Percentiles rank a stretch among this genome's conserved stretches.
These are phyloP conservation scores for Macrobrachium nipponense DNA, from an alignment of 1,140 invertebrate genomes.

Conservation along the genomic window DNA sequence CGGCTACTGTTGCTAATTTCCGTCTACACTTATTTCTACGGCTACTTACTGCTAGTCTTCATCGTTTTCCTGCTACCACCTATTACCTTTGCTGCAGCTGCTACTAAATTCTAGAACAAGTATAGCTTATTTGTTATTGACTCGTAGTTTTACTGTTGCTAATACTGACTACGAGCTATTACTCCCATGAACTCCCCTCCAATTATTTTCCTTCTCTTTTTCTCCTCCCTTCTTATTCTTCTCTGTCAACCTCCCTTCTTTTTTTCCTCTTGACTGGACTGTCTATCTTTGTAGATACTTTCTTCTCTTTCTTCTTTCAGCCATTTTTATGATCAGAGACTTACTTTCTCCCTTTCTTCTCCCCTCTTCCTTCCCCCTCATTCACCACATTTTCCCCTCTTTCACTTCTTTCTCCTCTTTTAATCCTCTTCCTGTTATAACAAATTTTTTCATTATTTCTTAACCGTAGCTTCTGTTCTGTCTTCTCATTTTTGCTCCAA, in stretches of 20 bases:
- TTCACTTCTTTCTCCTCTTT: background rate
- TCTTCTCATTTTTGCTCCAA: background rate
- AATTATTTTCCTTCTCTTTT: background rate
- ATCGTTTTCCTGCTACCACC: too few relatives aligned
- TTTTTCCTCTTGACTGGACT: background rate
- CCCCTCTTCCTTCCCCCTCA: background rate
- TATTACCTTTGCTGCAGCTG: too few relatives aligned
- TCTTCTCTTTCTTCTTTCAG: background rate
- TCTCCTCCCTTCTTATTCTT: background rate
- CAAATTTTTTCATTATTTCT: background rate
- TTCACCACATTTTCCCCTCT: background rate
- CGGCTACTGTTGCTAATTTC: too few relatives aligned
- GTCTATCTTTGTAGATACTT: background rate
- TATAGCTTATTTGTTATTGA: too few relatives aligned
- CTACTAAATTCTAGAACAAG: too few relatives aligned
- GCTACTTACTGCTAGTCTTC: too few relatives aligned
- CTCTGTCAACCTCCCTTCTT: background rate
- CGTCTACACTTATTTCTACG: too few relatives aligned
- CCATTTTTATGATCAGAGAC: background rate
- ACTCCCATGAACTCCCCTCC: background rate
- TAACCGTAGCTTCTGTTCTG: background rate
- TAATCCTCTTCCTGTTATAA: background rate
- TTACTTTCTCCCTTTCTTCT: background rate
- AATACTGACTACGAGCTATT: too few relatives aligned
- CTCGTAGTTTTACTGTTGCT: too few relatives aligned